phyloP scores from a whole-genome alignment of 2,113 vertebrate species.

The Poecile atricapillus region DNA sequence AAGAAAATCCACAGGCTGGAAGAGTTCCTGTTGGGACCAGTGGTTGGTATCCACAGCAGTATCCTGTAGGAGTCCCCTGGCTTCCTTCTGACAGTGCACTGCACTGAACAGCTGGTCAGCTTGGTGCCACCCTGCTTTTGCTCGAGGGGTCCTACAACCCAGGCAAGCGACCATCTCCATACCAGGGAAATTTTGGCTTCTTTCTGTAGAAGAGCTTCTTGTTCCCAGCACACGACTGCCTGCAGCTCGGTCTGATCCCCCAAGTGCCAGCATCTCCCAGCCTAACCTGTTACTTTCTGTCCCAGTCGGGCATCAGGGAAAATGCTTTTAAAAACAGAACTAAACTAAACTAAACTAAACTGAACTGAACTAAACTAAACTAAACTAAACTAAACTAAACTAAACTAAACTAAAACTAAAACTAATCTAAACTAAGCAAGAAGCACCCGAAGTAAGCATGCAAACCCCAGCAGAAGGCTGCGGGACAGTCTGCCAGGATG shows the following conservation, averaged over 20 bases:
- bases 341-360: background rate
- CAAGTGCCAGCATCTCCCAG: fast-evolving
- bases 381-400: background rate
- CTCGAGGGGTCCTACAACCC: background rate
- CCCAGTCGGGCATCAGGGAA: fast-evolving
- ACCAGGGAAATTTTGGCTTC: fast-evolving
- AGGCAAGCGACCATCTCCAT: background rate
- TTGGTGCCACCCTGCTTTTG: background rate
- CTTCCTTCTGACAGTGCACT: background rate
- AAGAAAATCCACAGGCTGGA: background rate
- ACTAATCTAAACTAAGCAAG: background rate
- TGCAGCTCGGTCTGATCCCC: fast-evolving
- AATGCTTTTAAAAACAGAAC: no score
- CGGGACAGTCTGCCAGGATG: background rate
- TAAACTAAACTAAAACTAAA: background rate
- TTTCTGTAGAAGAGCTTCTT: background rate
- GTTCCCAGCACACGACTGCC: background rate
- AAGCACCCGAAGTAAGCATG: background rate
- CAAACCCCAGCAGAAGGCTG: background rate
- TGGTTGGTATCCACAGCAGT: background rate
- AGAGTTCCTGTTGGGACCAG: background rate
- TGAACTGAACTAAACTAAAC: background rate
- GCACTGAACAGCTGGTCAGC: background rate
- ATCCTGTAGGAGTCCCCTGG: fast-evolving
- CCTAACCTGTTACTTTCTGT: background rate